Base-by-base conservation (phyloP, 2,888 invertebrate genomes). In the Sisyra nigra region DNA sequence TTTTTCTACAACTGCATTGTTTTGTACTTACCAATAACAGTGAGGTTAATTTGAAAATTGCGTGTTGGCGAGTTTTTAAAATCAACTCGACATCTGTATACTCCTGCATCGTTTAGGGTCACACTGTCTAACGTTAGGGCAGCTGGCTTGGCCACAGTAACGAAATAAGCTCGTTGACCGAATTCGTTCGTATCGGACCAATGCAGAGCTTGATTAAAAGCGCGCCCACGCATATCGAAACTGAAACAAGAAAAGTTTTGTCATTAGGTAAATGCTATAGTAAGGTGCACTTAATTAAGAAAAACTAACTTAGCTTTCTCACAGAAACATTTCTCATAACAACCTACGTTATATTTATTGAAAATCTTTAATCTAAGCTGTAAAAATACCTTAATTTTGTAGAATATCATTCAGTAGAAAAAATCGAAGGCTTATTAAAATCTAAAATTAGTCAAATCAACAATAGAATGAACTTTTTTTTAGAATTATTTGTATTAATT, bases 51-150 rank as follows among this genome's bases (percentile, higher is more conserved):
- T 57, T 85, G 82, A 61, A 86, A 83, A 62, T 86, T 88, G 54
- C 87, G 76, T 10, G 89, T 88, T 24, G 88, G 87, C 7, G 87
- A 83, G 57, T 85, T 86, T 54, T 82, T 80, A 63, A 89, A 91
- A 65, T 91, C 89, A 29, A 91, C 89, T 48, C 91, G 71, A 62
- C 91, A 91, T 51, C 88, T 71, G 65, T 91, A 91, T 45, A 78
- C 63, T 38, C 89, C 89, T 58, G 88, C 88, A 54, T 91, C 91
- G 54, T 83, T 82, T 51, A 88, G 66, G 55, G 84, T 81, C 43
- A 91, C 83, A 45, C 84, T 83, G 56, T 82, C 85, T 46, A 91
- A 73, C 32, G 83, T 81, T 44, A 89, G 66, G 11, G 82, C 77
- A 14, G 88, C 87, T 38, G 88, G 86, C 48, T 79, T 73, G 9